Evolutionary conservation across 2,888 invertebrate genomes (phyloP), one percentile per base, ranked within the genome.

Genomic region (Molorchus minor): DNA sequence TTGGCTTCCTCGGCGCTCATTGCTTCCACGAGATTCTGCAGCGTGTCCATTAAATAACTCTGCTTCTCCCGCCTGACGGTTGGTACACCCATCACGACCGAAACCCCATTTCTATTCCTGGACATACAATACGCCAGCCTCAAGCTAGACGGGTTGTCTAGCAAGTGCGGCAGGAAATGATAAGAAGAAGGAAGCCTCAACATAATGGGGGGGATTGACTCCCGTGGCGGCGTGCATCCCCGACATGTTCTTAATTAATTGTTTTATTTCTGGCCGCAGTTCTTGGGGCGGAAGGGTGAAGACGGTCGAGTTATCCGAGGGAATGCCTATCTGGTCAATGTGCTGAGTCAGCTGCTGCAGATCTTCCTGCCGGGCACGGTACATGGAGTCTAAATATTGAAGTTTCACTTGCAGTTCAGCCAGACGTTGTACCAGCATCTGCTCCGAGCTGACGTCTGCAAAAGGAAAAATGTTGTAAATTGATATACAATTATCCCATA

Each of bases 41-140:
- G 81, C 0, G 97, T 96, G 19, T 91, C 86, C 79, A 93, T 83
- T 33, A 97, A 83, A 80, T 97, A 97, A 68, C 87, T 91, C 75
- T 95, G 93, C 69, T 93, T 92, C 65, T 94, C 93, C 36, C 97
- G 83, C 71, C 89, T 90, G 3, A 97, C 95, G 0, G 96, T 96
- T 0, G 96, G 96, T 61, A 97, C 85, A 0, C 94, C 97, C 44
- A 96, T 83, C 0, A 96, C 93, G 61, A 95, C 85, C 45, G 93
- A 91, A 0, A 91, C 92, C 66, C 91, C 90, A 5, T 84, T 84
- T 56, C 92, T 84, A 1, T 88, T 89, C 63, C 88, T 88, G 25
- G 90, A 90, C 78, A 93, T 84, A 69, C 91, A 84, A 78, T 89
- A 91, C 7, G 91, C 90, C 1, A 96, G 93, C 56, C 88, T 84